Evolutionary conservation across 2,888 invertebrate species (phyloP).

Genomic region (Dolichomitus sp.): DNA sequence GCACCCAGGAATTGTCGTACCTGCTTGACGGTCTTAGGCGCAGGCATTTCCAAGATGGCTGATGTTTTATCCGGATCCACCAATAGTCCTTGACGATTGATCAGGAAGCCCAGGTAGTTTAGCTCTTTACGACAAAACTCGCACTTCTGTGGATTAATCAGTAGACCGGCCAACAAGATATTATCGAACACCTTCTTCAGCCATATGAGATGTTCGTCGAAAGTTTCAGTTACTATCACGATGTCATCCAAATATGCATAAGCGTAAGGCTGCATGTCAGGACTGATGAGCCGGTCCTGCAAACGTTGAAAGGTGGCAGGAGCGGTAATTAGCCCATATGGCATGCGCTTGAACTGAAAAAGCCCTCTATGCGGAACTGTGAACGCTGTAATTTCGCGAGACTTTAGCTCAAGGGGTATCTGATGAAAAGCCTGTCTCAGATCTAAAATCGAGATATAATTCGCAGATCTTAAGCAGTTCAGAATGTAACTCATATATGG

Average conservation of each 20-base stretch:
- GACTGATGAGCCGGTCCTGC: slow-evolving; percentile 54
- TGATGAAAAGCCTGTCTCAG: too few species aligned
- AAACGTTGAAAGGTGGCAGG: slow-evolving; percentile 45
- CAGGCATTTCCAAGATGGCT: background rate
- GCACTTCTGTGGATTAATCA: slow-evolving; percentile 53
- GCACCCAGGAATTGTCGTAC: too few species aligned
- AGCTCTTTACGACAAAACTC: slow-evolving; percentile 51
- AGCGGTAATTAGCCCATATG: slow-evolving; percentile 41
- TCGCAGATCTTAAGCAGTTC: too few species aligned
- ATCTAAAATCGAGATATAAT: too few species aligned
- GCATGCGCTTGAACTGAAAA: slow-evolving; percentile 61
- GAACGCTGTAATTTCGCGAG: too few species aligned
- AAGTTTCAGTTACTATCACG: slow-evolving; percentile 26
- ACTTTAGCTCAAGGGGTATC: too few species aligned
- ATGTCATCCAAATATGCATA: slow-evolving; percentile 53
- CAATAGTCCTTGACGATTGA: too few species aligned
- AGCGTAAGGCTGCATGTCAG: slow-evolving; percentile 49
- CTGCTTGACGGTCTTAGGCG: too few species aligned
- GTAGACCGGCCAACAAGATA: slow-evolving; percentile 46
- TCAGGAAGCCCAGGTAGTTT: slow-evolving; percentile 49
- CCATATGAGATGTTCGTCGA: too few species aligned
- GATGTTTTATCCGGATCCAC: background rate
- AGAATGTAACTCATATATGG: too few species aligned
- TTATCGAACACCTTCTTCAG: too few species aligned
- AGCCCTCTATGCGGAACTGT: too few species aligned